Percentiles rank a stretch among this genome's conserved stretches.
Evolutionary conservation across 2,797 vertebrate species (phyloP).

Genomic region (Gallinago solitaria): DNA sequence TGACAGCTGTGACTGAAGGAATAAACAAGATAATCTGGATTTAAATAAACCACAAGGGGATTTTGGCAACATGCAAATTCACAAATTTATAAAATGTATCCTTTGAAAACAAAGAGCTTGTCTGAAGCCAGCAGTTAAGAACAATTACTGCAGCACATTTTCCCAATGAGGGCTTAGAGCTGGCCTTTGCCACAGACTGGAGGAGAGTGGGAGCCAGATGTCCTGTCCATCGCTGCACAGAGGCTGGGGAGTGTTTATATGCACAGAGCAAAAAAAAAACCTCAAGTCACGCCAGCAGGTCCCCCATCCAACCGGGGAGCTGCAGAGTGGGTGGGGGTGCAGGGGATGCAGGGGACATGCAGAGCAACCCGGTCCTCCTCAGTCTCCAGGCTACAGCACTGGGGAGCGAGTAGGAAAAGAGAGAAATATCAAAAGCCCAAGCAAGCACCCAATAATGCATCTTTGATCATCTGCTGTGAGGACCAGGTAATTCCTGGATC

Average conservation of each 20-base stretch:
- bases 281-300: rapidly evolving
- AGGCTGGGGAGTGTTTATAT: rapidly evolving
- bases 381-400: neutral
- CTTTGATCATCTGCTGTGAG: neutral
- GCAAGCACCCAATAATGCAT: rapidly evolving
- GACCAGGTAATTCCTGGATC: neutral
- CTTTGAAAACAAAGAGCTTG: conserved; percentile 72
- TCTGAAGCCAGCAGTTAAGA: conserved; percentile 64
- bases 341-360: rapidly evolving
- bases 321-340: neutral
- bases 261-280: neutral
- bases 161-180: neutral
- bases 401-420: neutral
- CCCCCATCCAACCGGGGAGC: neutral
- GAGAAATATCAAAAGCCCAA: neutral
- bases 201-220: neutral
- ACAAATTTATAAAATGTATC: conserved; percentile 62
- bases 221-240: rapidly evolving
- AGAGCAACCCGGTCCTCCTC: neutral
- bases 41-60: conserved; percentile 70
- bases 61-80: conserved; percentile 71
- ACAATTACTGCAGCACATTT: conserved; percentile 16
- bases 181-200: neutral
- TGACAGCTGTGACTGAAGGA: conserved; percentile 76
- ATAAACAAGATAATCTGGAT: conserved; percentile 79